A percentile compares a stretch with the other conserved stretches of the same genome.
phyloP scores from a whole-genome alignment of 2,797 vertebrate genomes.

The Novumbra hubbsi region DNA sequence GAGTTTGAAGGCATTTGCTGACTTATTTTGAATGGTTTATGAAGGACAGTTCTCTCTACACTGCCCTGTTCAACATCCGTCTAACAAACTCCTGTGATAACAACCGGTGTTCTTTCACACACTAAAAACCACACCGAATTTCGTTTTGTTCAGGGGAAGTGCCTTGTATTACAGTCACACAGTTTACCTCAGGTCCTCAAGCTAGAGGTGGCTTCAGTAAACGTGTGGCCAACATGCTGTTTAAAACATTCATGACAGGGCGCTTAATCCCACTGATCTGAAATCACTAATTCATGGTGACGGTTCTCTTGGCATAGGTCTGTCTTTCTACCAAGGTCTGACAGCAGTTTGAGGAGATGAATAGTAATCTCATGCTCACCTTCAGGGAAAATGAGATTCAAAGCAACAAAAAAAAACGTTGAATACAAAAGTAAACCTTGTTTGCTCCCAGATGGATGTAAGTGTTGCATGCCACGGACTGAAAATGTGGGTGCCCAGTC shows the following conservation, averaged over 20 bases:
- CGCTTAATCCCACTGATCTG: slow-evolving; percentile 3
- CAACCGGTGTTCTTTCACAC: neutral
- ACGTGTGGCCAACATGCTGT: neutral
- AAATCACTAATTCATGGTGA: slow-evolving; percentile 14
- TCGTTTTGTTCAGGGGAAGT: neutral
- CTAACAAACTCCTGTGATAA: neutral
- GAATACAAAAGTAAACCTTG: neutral
- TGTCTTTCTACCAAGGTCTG: neutral
- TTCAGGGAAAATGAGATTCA: slow-evolving; percentile 8
- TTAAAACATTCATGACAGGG: slow-evolving; percentile 1
- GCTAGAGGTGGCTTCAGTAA: neutral
- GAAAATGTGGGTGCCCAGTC: neutral
- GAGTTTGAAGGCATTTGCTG: neutral
- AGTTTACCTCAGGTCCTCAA: neutral
- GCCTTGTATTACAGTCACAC: neutral
- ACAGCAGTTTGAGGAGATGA: neutral
- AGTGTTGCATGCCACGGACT: neutral
- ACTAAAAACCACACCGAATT: neutral
- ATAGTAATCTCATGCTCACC: neutral
- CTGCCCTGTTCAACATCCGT: neutral
- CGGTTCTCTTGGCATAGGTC: neutral
- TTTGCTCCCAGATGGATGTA: neutral
- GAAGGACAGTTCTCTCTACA: neutral
- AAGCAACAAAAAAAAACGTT: neutral
- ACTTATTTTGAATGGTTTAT: neutral